phyloP scores from a whole-genome alignment of 2,888 invertebrate species.

The Drosophila conformis region DNA sequence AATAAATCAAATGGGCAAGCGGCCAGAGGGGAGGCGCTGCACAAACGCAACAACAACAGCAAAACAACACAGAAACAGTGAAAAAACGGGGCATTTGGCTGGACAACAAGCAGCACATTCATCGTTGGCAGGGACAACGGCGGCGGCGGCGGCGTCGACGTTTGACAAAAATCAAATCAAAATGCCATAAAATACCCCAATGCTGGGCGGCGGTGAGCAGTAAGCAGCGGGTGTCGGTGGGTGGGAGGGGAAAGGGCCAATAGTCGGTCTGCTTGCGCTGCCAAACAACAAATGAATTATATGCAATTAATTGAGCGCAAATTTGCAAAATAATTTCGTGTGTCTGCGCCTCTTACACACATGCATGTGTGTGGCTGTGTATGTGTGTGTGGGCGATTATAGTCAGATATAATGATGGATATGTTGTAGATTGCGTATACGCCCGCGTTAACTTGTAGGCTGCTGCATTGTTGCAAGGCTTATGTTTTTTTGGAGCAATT shows the following conservation, averaged over 20 bases:
- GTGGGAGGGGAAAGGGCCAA: background rate
- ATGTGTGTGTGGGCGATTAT: slow-evolving; percentile 48
- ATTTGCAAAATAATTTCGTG: slow-evolving; percentile 80
- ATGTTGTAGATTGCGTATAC: slow-evolving; percentile 64
- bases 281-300: slow-evolving; percentile 82
- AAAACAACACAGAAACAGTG: background rate
- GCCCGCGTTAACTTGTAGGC: slow-evolving; percentile 25
- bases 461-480: slow-evolving; percentile 24
- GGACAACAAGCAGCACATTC: slow-evolving; percentile 18
- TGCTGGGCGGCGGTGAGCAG: slow-evolving; percentile 17
- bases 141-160: slow-evolving; percentile 31
- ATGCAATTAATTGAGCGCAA: slow-evolving; percentile 83
- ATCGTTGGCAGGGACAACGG: slow-evolving; percentile 7
- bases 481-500: slow-evolving; percentile 37
- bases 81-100: slow-evolving; percentile 50
- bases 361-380: slow-evolving; percentile 11
- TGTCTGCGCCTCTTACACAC: slow-evolving; percentile 50
- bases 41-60: slow-evolving; percentile 17
- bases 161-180: slow-evolving; percentile 82
- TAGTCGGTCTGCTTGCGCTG: slow-evolving; percentile 18
- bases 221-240: background rate
- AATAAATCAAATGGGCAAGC: slow-evolving; percentile 82
- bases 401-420: slow-evolving; percentile 70
- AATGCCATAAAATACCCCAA: slow-evolving; percentile 80
- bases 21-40: slow-evolving; percentile 42